Percentiles rank a stretch among this genome's conserved stretches.
Conservation (phyloP, 2,797 vertebrate genomes). For the Halcyon badia region DNA sequence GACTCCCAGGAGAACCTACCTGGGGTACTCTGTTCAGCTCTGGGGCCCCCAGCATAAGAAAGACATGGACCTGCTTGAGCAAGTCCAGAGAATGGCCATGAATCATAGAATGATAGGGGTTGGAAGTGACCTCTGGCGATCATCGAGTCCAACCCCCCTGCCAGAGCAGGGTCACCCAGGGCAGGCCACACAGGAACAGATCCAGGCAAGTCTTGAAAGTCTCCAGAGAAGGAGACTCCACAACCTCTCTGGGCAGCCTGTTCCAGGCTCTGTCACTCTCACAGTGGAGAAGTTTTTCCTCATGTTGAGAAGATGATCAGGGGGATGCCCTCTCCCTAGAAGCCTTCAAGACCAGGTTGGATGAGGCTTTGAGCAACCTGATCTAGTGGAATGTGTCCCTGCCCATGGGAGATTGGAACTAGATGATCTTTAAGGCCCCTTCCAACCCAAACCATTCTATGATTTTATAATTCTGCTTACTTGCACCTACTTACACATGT, state of each 20-base stretch:
- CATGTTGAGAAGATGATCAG: too few relatives aligned
- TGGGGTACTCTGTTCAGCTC: neutral
- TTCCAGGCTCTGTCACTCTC: too few relatives aligned
- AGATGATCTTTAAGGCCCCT: neutral
- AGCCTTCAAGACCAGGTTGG: neutral
- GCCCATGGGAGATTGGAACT: neutral
- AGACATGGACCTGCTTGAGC: neutral
- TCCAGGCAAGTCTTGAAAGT: too few relatives aligned
- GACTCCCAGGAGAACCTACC: neutral
- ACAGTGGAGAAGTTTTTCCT: too few relatives aligned
- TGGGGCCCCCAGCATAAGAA: neutral
- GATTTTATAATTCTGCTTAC: neutral
- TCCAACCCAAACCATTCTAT: neutral
- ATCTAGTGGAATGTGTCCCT: neutral
- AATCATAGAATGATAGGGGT: too few relatives aligned
- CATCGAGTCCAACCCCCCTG: too few relatives aligned
- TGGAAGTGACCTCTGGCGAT: too few relatives aligned
- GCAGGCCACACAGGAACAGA: too few relatives aligned
- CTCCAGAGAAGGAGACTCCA: too few relatives aligned
- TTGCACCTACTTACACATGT: neutral
- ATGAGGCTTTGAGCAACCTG: neutral
- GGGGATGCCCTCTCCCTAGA: neutral
- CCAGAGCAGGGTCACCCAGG: too few relatives aligned
- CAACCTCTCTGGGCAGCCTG: too few relatives aligned
- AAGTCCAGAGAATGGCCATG: neutral